These are phyloP conservation scores for Bradypodion pumilum DNA, from an alignment of 2,797 vertebrate genomes.

Conservation along the genomic window DNA sequence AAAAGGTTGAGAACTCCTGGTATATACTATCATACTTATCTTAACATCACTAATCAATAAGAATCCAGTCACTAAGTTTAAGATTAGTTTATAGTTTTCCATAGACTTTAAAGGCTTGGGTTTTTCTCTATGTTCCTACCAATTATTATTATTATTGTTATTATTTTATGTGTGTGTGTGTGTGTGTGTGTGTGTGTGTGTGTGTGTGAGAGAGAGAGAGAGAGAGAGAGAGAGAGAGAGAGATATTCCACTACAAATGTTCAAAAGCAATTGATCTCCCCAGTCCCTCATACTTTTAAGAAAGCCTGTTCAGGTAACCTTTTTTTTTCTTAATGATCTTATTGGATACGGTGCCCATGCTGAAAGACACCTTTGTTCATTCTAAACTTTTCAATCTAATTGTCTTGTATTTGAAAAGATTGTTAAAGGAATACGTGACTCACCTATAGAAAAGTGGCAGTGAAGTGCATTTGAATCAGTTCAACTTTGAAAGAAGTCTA, in stretches of 20 bases:
- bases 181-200: no score
- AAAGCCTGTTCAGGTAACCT: not conserved
- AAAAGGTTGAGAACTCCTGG: no score
- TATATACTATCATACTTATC: no score
- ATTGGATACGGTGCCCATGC: constrained; percentile 45
- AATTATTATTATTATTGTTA: no score
- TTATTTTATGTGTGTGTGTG: no score
- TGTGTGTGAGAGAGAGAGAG: no score
- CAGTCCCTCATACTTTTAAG: constrained; percentile 30
- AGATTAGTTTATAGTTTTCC: not conserved
- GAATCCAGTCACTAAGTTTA: not conserved
- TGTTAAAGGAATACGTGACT: constrained; percentile 2
- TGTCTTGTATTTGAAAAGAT: constrained; percentile 45
- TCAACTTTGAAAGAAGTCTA: not conserved
- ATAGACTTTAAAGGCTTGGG: not conserved
- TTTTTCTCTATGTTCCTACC: not conserved
- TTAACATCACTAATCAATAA: no score
- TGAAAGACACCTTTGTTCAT: constrained; percentile 57
- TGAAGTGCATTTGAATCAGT: not conserved
- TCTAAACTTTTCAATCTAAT: constrained; percentile 40
- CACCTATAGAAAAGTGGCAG: constrained; percentile 3
- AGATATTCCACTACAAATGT: not conserved
- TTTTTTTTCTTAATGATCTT: not conserved
- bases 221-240: no score
- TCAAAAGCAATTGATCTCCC: not conserved